Conservation (phyloP, 2,888 invertebrate genomes). For the Byasa hedistus region DNA sequence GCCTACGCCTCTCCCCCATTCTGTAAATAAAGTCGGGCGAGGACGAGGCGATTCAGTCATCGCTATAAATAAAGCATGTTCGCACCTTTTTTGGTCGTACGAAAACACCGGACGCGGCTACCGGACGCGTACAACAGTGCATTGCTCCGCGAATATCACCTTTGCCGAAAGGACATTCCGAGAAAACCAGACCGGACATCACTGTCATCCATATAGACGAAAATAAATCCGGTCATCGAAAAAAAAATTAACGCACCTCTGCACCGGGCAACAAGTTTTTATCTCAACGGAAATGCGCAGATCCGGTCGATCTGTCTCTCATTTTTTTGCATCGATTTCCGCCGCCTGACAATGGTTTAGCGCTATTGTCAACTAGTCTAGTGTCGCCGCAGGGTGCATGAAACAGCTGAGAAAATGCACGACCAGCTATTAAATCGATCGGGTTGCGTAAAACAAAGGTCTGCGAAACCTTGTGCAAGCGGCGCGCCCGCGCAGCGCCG, state of each 20-base stretch:
- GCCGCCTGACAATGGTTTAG: constrained; percentile 43
- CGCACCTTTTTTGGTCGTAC: constrained; percentile 78
- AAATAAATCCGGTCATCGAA: constrained; percentile 47
- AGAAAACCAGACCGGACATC: constrained; percentile 65
- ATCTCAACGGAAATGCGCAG: constrained; percentile 40
- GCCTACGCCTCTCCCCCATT: constrained; percentile 53
- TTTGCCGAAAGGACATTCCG: constrained; percentile 43
- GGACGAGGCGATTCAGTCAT: constrained; percentile 66
- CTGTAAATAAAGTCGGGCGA: constrained; percentile 64
- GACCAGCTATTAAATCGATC: constrained; percentile 78
- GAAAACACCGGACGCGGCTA: constrained; percentile 75
- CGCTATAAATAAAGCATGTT: constrained; percentile 72
- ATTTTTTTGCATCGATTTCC: constrained; percentile 33
- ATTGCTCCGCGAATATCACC: constrained; percentile 64
- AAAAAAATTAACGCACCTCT: constrained; percentile 2
- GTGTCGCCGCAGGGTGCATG: constrained; percentile 49
- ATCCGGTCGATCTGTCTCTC: constrained; percentile 37
- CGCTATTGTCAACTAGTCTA: constrained; percentile 46
- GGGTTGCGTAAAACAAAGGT: constrained; percentile 80
- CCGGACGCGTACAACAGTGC: constrained; percentile 70
- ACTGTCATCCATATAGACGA: constrained; percentile 57
- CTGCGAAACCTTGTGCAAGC: constrained; percentile 79
- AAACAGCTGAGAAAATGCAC: constrained; percentile 73
- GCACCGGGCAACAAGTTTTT: constrained; percentile 37
- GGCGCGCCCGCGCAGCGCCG: constrained; percentile 70